phyloP scores from a whole-genome alignment of 1,140 invertebrate genomes.

The Trypoxylus dichotomus region DNA sequence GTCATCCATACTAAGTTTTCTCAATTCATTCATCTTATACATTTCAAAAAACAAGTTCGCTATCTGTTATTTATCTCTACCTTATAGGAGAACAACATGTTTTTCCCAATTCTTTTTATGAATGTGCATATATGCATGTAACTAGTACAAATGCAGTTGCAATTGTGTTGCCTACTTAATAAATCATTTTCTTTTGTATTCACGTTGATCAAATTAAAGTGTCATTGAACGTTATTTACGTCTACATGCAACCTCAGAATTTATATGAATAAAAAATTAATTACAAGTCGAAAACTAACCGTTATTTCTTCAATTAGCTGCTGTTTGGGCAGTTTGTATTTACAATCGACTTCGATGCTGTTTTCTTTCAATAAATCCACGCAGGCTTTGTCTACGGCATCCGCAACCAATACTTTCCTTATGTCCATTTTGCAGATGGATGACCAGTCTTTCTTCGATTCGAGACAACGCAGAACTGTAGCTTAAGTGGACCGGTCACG shows the following conservation, averaged over 20 bases:
- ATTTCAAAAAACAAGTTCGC: too few relatives aligned
- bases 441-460: not conserved
- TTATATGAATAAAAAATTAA: not conserved
- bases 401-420: constrained; percentile 82
- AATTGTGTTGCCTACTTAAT: too few relatives aligned
- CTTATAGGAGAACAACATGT: too few relatives aligned
- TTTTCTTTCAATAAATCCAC: constrained; percentile 75
- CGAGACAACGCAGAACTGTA: not conserved
- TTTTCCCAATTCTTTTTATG: too few relatives aligned
- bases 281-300: constrained; percentile 59
- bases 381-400: constrained; percentile 87
- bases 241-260: too few relatives aligned
- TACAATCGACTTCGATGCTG: constrained; percentile 78
- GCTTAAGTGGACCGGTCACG: not conserved
- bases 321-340: constrained; percentile 81
- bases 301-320: constrained; percentile 83
- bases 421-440: constrained; percentile 57
- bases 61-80: not conserved
- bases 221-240: too few relatives aligned
- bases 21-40: too few relatives aligned
- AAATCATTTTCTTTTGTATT: too few relatives aligned
- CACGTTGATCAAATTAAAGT: too few relatives aligned
- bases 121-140: too few relatives aligned
- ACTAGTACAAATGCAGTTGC: too few relatives aligned
- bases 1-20: too few relatives aligned